Conservation (phyloP, 2,888 invertebrate genomes). For the Cantharis lateralis region DNA sequence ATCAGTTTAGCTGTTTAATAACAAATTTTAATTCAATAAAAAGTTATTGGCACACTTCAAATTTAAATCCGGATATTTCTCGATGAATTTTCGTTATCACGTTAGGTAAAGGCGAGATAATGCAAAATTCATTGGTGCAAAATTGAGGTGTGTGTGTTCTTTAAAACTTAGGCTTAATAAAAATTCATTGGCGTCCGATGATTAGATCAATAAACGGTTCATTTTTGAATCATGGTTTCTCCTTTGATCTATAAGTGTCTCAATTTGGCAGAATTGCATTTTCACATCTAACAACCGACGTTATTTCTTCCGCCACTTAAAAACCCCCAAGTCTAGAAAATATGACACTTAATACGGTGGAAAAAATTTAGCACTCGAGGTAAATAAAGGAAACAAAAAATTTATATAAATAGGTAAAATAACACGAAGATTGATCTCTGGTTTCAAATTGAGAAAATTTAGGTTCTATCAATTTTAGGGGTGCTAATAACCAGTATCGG, state of each 20-base stretch:
- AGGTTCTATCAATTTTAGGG: constrained; percentile 35
- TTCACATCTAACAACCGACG: background rate
- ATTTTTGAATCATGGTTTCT: background rate
- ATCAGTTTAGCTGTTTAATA: background rate
- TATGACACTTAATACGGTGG: background rate
- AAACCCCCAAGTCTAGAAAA: background rate
- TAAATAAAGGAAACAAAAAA: constrained; percentile 24
- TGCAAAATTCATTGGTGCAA: background rate
- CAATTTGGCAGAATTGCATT: constrained; percentile 10
- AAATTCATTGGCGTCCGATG: background rate
- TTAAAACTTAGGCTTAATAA: background rate
- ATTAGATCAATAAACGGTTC: background rate
- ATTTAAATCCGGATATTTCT: background rate
- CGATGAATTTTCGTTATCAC: background rate
- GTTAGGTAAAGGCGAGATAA: background rate
- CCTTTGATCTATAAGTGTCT: constrained; percentile 8
- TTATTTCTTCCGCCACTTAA: constrained; percentile 18
- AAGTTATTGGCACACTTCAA: background rate
- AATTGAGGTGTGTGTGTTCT: background rate
- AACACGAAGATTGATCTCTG: constrained; percentile 25
- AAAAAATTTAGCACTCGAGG: background rate
- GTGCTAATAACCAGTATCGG: constrained; percentile 44
- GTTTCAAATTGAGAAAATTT: constrained; percentile 18
- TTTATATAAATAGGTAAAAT: constrained; percentile 30
- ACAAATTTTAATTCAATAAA: background rate